These are phyloP conservation scores for Diprion similis DNA, from an alignment of 1,140 invertebrate genomes.

Conservation along the genomic window DNA sequence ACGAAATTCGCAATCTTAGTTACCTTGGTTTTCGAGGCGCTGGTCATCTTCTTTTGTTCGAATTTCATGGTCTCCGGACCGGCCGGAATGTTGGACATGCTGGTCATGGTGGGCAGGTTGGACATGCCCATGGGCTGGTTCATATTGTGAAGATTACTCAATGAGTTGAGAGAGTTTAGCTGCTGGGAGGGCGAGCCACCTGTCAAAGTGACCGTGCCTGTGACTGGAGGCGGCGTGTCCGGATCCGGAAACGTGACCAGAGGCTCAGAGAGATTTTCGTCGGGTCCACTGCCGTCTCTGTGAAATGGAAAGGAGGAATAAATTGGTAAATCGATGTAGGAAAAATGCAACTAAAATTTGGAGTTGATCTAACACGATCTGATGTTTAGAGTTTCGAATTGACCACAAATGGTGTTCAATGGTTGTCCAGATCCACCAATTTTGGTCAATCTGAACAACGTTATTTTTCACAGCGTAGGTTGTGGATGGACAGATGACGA, in stretches of 20 bases:
- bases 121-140: constrained; percentile 45
- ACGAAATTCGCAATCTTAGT: constrained; percentile 15
- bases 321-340: no score
- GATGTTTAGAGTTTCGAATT: no score
- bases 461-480: no score
- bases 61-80: constrained; percentile 75
- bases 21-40: constrained; percentile 79
- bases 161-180: constrained; percentile 54
- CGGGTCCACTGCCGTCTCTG: constrained; percentile 48
- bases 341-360: no score
- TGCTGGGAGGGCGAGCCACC: constrained; percentile 51
- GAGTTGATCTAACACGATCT: no score
- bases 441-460: no score
- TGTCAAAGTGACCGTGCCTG: constrained; percentile 42
- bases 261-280: constrained; percentile 67
- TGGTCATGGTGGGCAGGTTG: constrained; percentile 41
- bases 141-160: constrained; percentile 57
- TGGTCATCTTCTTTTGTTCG: constrained; percentile 80
- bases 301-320: background rate
- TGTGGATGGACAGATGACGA: no score
- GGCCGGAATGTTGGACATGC: constrained; percentile 50
- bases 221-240: constrained; percentile 67
- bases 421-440: no score
- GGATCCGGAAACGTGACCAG: constrained; percentile 81
- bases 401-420: no score